phyloP scores from a whole-genome alignment of 1,140 invertebrate species.

The Laupala kohalensis region DNA sequence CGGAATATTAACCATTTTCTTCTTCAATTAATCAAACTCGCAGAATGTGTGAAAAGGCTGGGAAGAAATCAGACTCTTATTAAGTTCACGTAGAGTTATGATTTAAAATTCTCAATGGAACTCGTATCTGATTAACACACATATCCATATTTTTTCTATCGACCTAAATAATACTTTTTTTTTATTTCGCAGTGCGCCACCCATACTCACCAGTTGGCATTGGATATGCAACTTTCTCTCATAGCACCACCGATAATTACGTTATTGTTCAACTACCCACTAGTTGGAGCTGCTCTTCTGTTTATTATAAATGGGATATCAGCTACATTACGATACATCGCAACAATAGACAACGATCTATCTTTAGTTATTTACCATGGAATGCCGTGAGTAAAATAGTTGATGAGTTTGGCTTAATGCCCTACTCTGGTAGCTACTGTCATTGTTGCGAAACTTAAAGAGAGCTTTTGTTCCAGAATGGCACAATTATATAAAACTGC shows the following conservation, averaged over 20 bases:
- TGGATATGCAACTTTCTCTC: conserved; percentile 72
- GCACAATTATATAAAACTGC: conserved; percentile 52
- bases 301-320: conserved; percentile 39
- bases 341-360: conserved; percentile 40
- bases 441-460: too few species aligned
- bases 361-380: conserved; percentile 50
- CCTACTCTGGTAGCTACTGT: not conserved
- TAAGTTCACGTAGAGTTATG: too few species aligned
- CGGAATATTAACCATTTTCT: too few species aligned
- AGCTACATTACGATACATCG: conserved; percentile 43
- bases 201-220: conserved; percentile 55
- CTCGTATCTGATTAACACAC: too few species aligned
- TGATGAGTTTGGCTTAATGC: not conserved
- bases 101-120: too few species aligned
- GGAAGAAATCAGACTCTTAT: too few species aligned
- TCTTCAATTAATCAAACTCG: too few species aligned
- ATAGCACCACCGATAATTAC: conserved; percentile 55
- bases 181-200: conserved; percentile 49
- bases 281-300: conserved; percentile 36
- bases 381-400: conserved; percentile 38
- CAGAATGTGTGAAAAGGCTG: too few species aligned
- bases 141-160: too few species aligned
- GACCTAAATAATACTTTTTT: too few species aligned
- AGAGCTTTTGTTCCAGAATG: too few species aligned
- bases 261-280: conserved; percentile 40